Percentiles rank a stretch among this genome's conserved stretches.
Evolutionary conservation across 2,797 vertebrate genomes (phyloP).

Genomic region (Leuciscus waleckii): DNA sequence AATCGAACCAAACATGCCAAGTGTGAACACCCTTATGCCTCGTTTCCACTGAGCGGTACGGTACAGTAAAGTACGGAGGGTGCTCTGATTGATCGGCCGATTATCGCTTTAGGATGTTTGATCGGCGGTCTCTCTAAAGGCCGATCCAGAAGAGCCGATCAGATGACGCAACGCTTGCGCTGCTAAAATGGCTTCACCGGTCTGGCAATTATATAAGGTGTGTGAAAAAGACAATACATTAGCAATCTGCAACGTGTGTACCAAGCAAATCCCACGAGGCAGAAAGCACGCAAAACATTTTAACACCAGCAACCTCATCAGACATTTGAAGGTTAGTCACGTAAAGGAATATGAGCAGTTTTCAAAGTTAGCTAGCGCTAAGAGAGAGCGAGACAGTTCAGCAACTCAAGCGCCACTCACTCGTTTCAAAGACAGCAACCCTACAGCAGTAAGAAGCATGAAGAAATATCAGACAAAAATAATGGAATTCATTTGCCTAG

Average conservation of each 20-base stretch:
- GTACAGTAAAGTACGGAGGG: no score
- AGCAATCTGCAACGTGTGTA: background rate
- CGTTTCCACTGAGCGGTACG: no score
- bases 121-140: no score
- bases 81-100: no score
- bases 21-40: no score
- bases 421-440: no score
- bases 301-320: background rate
- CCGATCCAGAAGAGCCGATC: background rate
- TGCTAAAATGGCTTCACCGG: background rate
- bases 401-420: no score
- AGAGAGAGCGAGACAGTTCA: no score
- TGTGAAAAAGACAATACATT: background rate
- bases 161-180: background rate
- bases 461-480: background rate
- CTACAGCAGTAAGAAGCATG: background rate
- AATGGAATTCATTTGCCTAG: background rate
- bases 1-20: no score
- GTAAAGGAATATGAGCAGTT: background rate
- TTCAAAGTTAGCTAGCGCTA: background rate
- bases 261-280: background rate
- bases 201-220: background rate
- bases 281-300: background rate
- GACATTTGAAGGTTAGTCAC: background rate
- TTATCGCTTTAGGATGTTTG: no score